Evolutionary conservation across 2,113 vertebrate genomes (phyloP).

Genomic region (Ivindomyrus marchei): DNA sequence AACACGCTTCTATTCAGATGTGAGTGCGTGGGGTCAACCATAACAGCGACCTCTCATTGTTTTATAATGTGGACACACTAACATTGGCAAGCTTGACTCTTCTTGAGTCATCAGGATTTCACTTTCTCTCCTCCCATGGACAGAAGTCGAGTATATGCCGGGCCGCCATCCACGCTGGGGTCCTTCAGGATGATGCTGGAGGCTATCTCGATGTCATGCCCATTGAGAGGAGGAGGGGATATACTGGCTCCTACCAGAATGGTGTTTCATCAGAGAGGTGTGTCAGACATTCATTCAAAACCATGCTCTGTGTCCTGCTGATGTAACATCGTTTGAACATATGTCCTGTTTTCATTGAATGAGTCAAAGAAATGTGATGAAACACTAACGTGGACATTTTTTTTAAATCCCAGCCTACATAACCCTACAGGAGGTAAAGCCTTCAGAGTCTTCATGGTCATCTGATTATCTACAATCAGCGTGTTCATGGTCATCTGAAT

Average conservation of each 20-base stretch:
- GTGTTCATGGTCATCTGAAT: slow-evolving; percentile 78
- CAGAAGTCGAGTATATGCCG: slow-evolving; percentile 92
- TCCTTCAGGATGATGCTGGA: slow-evolving; percentile 75
- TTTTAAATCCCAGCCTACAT: slow-evolving; percentile 67
- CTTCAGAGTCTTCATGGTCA: slow-evolving; percentile 91
- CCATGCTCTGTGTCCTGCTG: not conserved
- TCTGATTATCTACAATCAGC: slow-evolving; percentile 82
- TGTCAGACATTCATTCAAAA: not conserved
- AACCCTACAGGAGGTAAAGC: slow-evolving; percentile 86
- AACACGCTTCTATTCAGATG: slow-evolving; percentile 81
- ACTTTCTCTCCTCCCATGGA: not conserved
- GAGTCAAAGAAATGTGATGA: not conserved
- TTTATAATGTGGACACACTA: not conserved
- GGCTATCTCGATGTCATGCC: slow-evolving; percentile 95
- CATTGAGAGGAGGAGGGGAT: slow-evolving; percentile 76
- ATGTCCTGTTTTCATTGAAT: not conserved
- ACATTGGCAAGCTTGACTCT: not conserved
- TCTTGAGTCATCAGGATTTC: not conserved
- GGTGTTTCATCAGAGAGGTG: slow-evolving; percentile 84
- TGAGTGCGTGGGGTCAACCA: slow-evolving; percentile 57
- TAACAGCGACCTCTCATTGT: too few species aligned
- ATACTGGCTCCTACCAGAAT: slow-evolving; percentile 78
- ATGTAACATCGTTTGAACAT: not conserved
- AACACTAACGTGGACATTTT: slow-evolving; percentile 18
- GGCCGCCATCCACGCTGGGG: slow-evolving; percentile 86